phyloP scores from a whole-genome alignment of 2,797 vertebrate species.

The Rhabdophis nuchalis region DNA sequence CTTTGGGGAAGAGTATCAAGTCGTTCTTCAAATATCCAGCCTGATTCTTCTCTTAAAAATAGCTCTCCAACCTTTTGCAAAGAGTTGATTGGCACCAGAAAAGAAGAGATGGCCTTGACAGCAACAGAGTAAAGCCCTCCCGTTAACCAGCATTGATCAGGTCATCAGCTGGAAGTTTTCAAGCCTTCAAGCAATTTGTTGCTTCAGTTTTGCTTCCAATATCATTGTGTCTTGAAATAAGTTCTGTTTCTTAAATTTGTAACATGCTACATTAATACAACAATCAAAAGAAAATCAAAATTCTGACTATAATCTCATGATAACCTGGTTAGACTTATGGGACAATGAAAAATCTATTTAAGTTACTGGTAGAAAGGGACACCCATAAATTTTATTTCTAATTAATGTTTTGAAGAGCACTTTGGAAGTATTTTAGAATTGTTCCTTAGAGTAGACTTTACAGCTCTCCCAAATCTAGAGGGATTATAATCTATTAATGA shows the following conservation, averaged over 20 bases:
- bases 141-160: conserved; percentile 32
- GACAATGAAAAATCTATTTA: neutral
- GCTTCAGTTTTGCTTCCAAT: conserved; percentile 12
- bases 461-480: neutral
- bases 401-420: neutral
- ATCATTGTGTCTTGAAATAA: neutral
- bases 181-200: conserved; percentile 4
- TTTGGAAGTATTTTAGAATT: neutral
- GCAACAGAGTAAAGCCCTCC: conserved; percentile 15
- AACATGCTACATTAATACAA: neutral
- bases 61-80: neutral
- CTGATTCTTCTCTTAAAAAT: neutral
- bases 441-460: neutral
- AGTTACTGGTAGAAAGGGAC: neutral
- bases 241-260: conserved; percentile 12
- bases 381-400: neutral
- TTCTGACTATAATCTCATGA: neutral
- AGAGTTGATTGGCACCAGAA: conserved; percentile 37
- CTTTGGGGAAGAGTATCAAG: neutral
- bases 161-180: conserved; percentile 1
- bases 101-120: conserved; percentile 20
- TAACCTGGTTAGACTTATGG: neutral
- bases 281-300: neutral
- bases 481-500: neutral
- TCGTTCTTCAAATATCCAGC: neutral